These are phyloP conservation scores for Hyperoplus immaculatus DNA, from an alignment of 2,797 vertebrate species.

Conservation along the genomic window DNA sequence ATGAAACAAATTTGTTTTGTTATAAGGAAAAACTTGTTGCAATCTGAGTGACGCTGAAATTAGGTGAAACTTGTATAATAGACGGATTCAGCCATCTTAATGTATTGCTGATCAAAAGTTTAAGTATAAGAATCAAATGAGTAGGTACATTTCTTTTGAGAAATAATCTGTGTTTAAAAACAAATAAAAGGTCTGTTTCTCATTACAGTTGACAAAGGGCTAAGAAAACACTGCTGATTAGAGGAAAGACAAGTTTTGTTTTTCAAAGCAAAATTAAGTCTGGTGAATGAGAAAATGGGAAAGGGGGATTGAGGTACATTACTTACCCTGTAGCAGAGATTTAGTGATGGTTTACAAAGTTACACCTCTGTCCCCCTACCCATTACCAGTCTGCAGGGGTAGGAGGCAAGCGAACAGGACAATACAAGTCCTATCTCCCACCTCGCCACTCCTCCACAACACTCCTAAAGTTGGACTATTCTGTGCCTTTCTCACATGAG, in stretches of 20 bases:
- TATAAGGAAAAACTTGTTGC: too few species aligned
- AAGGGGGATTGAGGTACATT: constrained; percentile 59
- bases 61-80: background rate
- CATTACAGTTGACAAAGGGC: constrained; percentile 89
- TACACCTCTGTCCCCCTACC: constrained; percentile 61
- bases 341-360: constrained; percentile 75
- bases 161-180: background rate
- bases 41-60: background rate
- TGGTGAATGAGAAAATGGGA: constrained; percentile 33
- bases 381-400: constrained; percentile 82
- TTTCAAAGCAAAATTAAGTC: constrained; percentile 61
- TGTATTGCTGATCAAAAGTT: background rate
- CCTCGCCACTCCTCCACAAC: constrained; percentile 72
- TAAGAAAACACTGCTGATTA: constrained; percentile 79
- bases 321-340: constrained; percentile 82
- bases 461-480: constrained; percentile 66
- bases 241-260: constrained; percentile 58
- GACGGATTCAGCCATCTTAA: background rate
- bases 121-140: constrained; percentile 2
- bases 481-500: constrained; percentile 4
- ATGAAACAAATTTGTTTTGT: too few species aligned
- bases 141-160: background rate
- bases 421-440: constrained; percentile 58
- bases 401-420: constrained; percentile 70
- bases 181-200: constrained; percentile 91